Evolutionary conservation across 1,140 invertebrate genomes (phyloP).

Genomic region (Ladona fulva): DNA sequence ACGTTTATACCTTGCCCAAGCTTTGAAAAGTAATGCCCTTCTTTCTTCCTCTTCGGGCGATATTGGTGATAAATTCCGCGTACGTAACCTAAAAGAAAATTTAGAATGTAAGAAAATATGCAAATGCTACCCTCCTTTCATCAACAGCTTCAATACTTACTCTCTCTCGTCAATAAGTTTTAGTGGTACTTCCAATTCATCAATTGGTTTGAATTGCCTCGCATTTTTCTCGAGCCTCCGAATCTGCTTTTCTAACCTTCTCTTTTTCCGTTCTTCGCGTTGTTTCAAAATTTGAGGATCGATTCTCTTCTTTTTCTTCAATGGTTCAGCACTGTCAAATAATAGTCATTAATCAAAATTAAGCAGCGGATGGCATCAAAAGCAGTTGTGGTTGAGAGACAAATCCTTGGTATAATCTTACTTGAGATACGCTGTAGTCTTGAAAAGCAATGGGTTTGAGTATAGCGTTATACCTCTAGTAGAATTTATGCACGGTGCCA

Average conservation of each 20-base stretch:
- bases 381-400: background rate
- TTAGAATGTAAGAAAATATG: constrained; percentile 17
- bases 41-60: constrained; percentile 42
- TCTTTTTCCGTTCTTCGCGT: constrained; percentile 68
- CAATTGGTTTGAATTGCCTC: constrained; percentile 69
- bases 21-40: constrained; percentile 50
- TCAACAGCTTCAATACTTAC: constrained; percentile 37
- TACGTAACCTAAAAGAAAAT: constrained; percentile 40
- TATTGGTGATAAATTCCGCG: constrained; percentile 37
- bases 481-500: background rate
- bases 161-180: constrained; percentile 51
- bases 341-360: constrained; percentile 12
- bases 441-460: constrained; percentile 26
- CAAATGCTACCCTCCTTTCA: background rate
- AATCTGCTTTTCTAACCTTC: constrained; percentile 75
- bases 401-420: constrained; percentile 26
- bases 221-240: constrained; percentile 63
- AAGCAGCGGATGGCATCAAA: background rate
- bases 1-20: constrained; percentile 61
- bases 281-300: constrained; percentile 68
- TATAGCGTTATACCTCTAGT: constrained; percentile 27
- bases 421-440: constrained; percentile 27
- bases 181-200: constrained; percentile 64
- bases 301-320: constrained; percentile 79
- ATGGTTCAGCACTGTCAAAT: constrained; percentile 58